phyloP scores from a whole-genome alignment of 2,888 invertebrate genomes.

The Drosophila fungiperda region DNA sequence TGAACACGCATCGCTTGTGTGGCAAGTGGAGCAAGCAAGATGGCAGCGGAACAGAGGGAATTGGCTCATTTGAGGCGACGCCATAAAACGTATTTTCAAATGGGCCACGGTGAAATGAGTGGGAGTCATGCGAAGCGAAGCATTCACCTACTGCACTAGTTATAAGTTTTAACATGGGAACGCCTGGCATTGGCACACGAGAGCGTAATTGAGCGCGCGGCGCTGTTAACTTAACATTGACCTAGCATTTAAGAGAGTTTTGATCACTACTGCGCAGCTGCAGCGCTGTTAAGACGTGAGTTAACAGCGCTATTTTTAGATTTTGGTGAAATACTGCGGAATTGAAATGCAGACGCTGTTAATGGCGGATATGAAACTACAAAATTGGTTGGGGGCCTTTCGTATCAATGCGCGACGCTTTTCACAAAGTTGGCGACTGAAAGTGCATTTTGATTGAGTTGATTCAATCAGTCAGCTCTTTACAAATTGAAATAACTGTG shows the following conservation, averaged over 20 bases:
- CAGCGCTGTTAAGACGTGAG: slow-evolving; percentile 28
- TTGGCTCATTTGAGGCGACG: slow-evolving; percentile 44
- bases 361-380: slow-evolving; percentile 26
- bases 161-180: slow-evolving; percentile 31
- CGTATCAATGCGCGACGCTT: not conserved
- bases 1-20: slow-evolving; percentile 22
- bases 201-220: slow-evolving; percentile 9
- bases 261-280: slow-evolving; percentile 51
- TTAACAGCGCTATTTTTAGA: slow-evolving; percentile 21
- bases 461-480: not conserved
- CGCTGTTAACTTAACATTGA: slow-evolving; percentile 36
- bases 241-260: slow-evolving; percentile 69
- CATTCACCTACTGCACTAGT: slow-evolving; percentile 58
- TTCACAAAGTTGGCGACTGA: not conserved
- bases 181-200: slow-evolving; percentile 42
- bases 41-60: not conserved
- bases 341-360: slow-evolving; percentile 28
- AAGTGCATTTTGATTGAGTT: not conserved
- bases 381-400: slow-evolving; percentile 4
- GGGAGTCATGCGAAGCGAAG: slow-evolving; percentile 48
- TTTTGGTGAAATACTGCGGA: slow-evolving; percentile 9
- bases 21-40: slow-evolving; percentile 1
- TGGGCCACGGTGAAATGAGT: slow-evolving; percentile 48
- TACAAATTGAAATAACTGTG: slow-evolving; percentile 1
- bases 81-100: slow-evolving; percentile 49